Evolutionary conservation across 2,888 invertebrate species (phyloP).

Genomic region (Ormyrus labotus): DNA sequence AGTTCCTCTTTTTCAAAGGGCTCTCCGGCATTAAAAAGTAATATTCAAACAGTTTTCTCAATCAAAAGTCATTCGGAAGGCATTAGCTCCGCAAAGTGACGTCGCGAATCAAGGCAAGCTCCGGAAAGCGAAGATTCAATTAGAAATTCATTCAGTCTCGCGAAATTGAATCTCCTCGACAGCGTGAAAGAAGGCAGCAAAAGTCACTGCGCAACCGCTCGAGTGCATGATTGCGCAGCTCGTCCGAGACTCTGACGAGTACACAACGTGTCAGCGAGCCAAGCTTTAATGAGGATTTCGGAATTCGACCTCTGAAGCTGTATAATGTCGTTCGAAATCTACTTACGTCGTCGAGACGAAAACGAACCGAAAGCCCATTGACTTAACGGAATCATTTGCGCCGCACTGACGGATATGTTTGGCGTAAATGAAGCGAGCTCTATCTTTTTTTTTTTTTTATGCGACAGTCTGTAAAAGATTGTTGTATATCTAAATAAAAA

Average conservation of each 20-base stretch:
- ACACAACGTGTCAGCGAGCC: not conserved
- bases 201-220: slow-evolving; percentile 1
- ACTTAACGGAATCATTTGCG: slow-evolving; percentile 3
- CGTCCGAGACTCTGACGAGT: not conserved
- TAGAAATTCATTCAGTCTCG: slow-evolving; percentile 47
- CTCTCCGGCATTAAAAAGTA: too few relatives aligned
- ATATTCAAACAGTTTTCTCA: too few relatives aligned
- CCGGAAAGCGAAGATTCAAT: slow-evolving; percentile 40
- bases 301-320: slow-evolving; percentile 25
- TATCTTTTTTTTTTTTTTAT: too few relatives aligned
- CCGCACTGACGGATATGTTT: slow-evolving; percentile 40
- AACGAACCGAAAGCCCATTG: not conserved
- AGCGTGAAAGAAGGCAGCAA: not conserved
- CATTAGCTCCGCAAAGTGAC: too few relatives aligned
- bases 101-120: too few relatives aligned
- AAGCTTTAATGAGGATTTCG: slow-evolving; percentile 33
- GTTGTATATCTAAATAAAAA: too few relatives aligned
- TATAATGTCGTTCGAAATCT: slow-evolving; percentile 11
- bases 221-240: slow-evolving; percentile 35
- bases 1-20: too few relatives aligned
- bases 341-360: slow-evolving; percentile 7
- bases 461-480: too few relatives aligned
- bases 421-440: slow-evolving; percentile 18
- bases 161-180: slow-evolving; percentile 39
- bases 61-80: too few relatives aligned